These are phyloP conservation scores for Mionectes macconnelli DNA, from an alignment of 2,113 vertebrate genomes.

Conservation along the genomic window DNA sequence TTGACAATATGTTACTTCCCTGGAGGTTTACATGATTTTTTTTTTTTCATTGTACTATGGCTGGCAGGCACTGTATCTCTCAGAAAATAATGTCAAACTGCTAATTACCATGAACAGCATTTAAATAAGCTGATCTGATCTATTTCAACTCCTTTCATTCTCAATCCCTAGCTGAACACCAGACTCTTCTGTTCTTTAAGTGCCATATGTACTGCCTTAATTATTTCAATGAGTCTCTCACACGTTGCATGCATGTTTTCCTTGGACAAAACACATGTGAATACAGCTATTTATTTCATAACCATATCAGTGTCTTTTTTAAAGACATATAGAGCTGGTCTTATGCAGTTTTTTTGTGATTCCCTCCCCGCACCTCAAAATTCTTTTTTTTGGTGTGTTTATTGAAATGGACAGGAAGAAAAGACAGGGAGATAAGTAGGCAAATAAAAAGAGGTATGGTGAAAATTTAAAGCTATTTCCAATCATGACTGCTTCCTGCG, in stretches of 20 bases:
- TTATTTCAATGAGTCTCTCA: not conserved
- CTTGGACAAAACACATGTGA: not conserved
- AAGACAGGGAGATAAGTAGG: not conserved
- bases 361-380: not conserved
- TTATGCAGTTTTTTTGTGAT: not conserved
- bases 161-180: not conserved
- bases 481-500: not conserved
- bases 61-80: not conserved
- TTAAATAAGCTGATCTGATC: constrained; percentile 30
- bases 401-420: not conserved
- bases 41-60: not conserved
- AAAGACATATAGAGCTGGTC: not conserved
- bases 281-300: not conserved
- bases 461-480: constrained; percentile 4
- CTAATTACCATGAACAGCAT: not conserved
- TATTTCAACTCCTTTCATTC: not conserved
- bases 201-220: not conserved
- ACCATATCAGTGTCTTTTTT: not conserved
- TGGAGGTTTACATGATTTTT: not conserved
- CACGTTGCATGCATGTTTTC: not conserved
- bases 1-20: not conserved
- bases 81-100: not conserved
- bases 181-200: not conserved
- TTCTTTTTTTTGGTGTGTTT: not conserved
- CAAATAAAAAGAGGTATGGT: not conserved